Conservation (phyloP, 1,140 invertebrate genomes). For the Platorchestia sp. region DNA sequence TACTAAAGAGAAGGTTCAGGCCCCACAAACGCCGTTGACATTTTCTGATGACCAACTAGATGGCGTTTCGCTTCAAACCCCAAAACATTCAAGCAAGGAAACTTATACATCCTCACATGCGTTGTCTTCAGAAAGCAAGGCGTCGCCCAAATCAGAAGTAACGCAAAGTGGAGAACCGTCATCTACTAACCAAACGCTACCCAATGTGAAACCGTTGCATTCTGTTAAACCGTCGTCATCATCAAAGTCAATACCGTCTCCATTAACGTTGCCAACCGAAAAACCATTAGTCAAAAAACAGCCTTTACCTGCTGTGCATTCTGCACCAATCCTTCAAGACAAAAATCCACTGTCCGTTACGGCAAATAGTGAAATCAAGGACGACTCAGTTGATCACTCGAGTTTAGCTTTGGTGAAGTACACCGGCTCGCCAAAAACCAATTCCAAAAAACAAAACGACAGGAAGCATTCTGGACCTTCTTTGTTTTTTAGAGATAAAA, state of each 20-base stretch:
- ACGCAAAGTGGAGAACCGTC: background rate
- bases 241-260: no score
- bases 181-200: background rate
- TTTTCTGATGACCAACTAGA: background rate
- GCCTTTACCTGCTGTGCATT: background rate
- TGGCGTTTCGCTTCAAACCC: background rate
- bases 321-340: background rate
- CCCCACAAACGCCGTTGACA: background rate
- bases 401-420: background rate
- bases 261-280: no score
- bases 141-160: background rate
- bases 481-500: background rate
- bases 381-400: background rate
- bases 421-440: background rate
- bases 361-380: background rate
- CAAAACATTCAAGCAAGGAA: background rate
- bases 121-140: background rate
- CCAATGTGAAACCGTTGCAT: no score
- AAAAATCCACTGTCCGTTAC: background rate
- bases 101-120: background rate
- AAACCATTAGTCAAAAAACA: no score
- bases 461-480: background rate
- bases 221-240: no score
- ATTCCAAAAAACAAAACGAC: background rate
- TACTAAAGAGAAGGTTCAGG: background rate